A percentile compares a stretch with the other conserved stretches of the same genome.
phyloP scores from a whole-genome alignment of 2,797 vertebrate species.

The Denticeps clupeoides region DNA sequence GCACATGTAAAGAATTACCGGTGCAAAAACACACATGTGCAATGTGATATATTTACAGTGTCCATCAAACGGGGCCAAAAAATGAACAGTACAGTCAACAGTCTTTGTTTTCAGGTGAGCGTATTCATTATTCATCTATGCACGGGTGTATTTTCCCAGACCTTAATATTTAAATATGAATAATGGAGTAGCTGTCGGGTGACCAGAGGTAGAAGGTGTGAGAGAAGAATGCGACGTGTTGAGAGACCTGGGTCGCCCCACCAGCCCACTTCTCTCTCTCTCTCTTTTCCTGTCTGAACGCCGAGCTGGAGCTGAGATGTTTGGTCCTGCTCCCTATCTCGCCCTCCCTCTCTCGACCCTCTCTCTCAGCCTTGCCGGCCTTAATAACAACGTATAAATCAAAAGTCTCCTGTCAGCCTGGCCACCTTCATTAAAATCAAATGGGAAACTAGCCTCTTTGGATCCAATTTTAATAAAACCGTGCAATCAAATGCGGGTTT shows the following conservation, averaged over 20 bases:
- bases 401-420: constrained; percentile 62
- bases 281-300: background rate
- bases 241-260: constrained; percentile 39
- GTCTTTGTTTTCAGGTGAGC: constrained; percentile 65
- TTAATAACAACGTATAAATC: constrained; percentile 72
- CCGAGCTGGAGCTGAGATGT: constrained; percentile 39
- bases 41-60: background rate
- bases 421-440: constrained; percentile 68
- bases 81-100: constrained; percentile 10
- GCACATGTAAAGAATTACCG: no score
- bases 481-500: constrained; percentile 61
- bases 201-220: constrained; percentile 48
- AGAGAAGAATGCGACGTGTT: constrained; percentile 54
- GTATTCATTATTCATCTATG: constrained; percentile 71
- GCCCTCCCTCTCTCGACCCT: no score
- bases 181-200: constrained; percentile 68
- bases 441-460: constrained; percentile 60
- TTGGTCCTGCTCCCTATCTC: constrained; percentile 22
- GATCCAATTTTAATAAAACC: constrained; percentile 70
- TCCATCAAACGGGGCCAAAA: constrained; percentile 11
- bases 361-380: constrained; percentile 51
- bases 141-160: constrained; percentile 45
- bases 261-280: background rate
- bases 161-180: constrained; percentile 65
- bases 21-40: no score